Percentiles rank a stretch among this genome's conserved stretches.
phyloP scores from a whole-genome alignment of 2,113 vertebrate species.

The Galeopterus variegatus region DNA sequence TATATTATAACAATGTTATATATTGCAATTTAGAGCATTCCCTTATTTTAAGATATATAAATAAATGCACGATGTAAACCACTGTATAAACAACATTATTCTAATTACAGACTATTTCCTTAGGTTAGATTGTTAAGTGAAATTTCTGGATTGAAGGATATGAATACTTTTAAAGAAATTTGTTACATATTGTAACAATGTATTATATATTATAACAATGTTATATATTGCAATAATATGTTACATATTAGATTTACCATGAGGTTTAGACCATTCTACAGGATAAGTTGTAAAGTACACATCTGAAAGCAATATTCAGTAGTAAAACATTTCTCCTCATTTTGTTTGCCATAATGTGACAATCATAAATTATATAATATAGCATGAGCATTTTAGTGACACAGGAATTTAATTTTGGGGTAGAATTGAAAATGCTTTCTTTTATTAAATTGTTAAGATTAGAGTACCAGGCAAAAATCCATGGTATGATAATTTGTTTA shows the following conservation, averaged over 20 bases:
- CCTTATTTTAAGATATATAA: not conserved
- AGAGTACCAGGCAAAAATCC: not conserved
- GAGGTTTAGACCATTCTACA: not conserved
- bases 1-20: too few species aligned
- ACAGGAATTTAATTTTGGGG: not conserved
- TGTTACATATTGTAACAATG: not conserved
- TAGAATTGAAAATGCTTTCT: not conserved
- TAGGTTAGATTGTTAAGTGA: not conserved
- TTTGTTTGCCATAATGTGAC: not conserved
- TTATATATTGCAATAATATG: not conserved
- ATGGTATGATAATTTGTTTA: not conserved
- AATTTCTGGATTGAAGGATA: not conserved
- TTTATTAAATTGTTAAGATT: not conserved
- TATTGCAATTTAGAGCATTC: not conserved
- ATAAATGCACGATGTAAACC: not conserved
- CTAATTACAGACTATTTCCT: not conserved
- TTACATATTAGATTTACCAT: not conserved
- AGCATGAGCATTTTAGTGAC: not conserved
- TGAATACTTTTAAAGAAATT: not conserved
- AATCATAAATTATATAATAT: not conserved
- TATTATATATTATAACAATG: not conserved
- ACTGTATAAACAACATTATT: not conserved
- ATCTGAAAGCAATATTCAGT: not conserved
- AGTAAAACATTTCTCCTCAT: not conserved
- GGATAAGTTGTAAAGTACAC: not conserved